These are phyloP conservation scores for Acronicta aceris DNA, from an alignment of 2,888 invertebrate species.

Conservation along the genomic window DNA sequence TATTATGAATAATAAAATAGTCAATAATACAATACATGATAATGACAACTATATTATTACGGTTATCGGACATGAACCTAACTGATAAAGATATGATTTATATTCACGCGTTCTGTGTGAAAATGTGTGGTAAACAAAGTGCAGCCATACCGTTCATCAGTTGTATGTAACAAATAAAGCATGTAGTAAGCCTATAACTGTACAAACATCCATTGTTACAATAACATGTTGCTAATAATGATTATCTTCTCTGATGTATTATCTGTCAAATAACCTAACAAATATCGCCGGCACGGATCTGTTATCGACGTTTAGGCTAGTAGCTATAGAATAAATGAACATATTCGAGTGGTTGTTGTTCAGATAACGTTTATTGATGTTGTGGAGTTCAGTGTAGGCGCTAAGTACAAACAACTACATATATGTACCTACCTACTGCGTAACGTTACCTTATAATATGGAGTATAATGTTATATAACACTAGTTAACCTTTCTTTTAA, in stretches of 20 bases:
- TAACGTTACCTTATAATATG: slow-evolving; percentile 58
- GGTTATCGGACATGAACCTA: slow-evolving; percentile 7
- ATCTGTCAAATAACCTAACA: slow-evolving; percentile 79
- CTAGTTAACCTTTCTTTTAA: slow-evolving; percentile 54
- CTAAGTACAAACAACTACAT: slow-evolving; percentile 65
- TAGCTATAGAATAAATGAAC: slow-evolving; percentile 77
- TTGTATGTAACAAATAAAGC: slow-evolving; percentile 54
- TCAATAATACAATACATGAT: slow-evolving; percentile 6
- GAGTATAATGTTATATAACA: slow-evolving; percentile 61
- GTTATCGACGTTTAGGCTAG: slow-evolving; percentile 73
- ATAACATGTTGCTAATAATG: slow-evolving; percentile 70
- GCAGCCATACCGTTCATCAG: slow-evolving; percentile 66
- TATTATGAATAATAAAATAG: slow-evolving; percentile 12
- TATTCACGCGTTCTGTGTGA: slow-evolving; percentile 2
- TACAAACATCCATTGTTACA: slow-evolving; percentile 63
- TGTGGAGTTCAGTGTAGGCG: slow-evolving; percentile 70
- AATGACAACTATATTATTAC: slow-evolving; percentile 3
- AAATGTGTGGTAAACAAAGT: slow-evolving; percentile 26
- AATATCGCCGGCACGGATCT: slow-evolving; percentile 66
- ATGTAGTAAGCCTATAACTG: slow-evolving; percentile 61
- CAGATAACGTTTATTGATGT: slow-evolving; percentile 80
- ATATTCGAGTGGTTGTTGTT: slow-evolving; percentile 76
- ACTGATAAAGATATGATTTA: slow-evolving; percentile 13
- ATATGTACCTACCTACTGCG: slow-evolving; percentile 33
- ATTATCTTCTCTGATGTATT: slow-evolving; percentile 74